phyloP scores from a whole-genome alignment of 1,140 invertebrate genomes.

The Caenorhabditis elegans region DNA sequence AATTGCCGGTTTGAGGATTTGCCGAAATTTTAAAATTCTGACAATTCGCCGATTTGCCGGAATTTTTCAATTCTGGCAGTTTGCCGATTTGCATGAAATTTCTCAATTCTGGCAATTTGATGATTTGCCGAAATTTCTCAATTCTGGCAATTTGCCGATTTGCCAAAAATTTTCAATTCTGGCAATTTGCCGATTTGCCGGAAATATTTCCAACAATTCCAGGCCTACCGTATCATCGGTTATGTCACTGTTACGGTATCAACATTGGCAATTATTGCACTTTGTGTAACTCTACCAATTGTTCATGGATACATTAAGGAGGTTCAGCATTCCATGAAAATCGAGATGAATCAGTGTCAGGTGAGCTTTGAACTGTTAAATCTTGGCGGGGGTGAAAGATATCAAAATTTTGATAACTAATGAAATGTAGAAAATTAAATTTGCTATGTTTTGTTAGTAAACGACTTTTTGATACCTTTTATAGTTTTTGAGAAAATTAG shows the following conservation, averaged over 20 bases:
- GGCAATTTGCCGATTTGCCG: neutral
- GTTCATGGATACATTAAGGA: constrained; percentile 22
- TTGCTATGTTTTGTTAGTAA: too few species aligned
- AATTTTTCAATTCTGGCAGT: too few species aligned
- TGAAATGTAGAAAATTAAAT: too few species aligned
- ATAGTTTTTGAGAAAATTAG: too few species aligned
- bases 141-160: neutral
- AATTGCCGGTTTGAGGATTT: too few species aligned
- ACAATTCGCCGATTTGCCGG: too few species aligned
- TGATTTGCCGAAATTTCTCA: too few species aligned
- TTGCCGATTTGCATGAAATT: too few species aligned
- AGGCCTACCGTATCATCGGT: constrained; percentile 31
- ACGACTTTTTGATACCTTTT: neutral
- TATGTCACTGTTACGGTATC: constrained; percentile 10
- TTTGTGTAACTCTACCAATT: constrained; percentile 38
- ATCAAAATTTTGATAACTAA: too few species aligned
- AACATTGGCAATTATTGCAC: constrained; percentile 20
- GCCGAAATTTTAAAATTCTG: too few species aligned
- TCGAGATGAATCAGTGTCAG: constrained; percentile 32
- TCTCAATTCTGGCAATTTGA: too few species aligned
- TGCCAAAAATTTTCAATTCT: neutral
- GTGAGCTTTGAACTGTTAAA: neutral
- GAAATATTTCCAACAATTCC: neutral
- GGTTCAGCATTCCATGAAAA: constrained; percentile 14
- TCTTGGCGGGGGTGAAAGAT: too few species aligned